Evolutionary conservation across 2,113 vertebrate genomes (phyloP), one percentile per base, ranked within the genome.

Genomic region (Psittacara wagleri): DNA sequence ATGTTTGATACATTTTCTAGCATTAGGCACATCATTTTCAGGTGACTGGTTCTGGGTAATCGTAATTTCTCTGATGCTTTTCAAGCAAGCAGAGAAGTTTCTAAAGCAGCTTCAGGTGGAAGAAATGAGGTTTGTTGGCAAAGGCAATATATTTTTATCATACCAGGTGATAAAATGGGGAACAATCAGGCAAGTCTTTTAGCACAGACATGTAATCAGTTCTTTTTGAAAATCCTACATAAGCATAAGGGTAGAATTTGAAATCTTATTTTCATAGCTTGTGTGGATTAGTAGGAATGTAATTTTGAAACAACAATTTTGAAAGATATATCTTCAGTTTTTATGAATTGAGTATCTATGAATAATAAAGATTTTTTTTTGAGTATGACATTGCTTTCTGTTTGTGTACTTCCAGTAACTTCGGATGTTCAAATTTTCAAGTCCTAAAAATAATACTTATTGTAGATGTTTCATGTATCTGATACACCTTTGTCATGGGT

Each of bases 71-170:
- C 24, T 83, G 22, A 27, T 84, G 70, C 85, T 91, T 93, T 80
- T 86, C 70, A 85, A 35, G 67, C 49, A 88, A 87, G 54, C 3
- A 51, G n/a, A 80, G 37, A 88, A 88, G 37, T 49, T 94, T 76
- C 84, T 93, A 89, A 93, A 85, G 63, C 28, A 69, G 54, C 76
- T 93, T 83, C 79, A 83, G 54, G 88, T 52, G 37, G 68, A 66
- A 79, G 27, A 90, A 95, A 83, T 85, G 10, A 90, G 57, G 54
- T 88, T 95, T 97, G 24, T 86, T 90, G 85, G 83, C 52, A 76
- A 52, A 92, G n/a, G 52, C 72, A 94, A 25, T 86, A 93, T 62
- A 63, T 94, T 93, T 93, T 80, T 83, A 62, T 85, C 92, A 93
- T 54, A 83, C 52, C 41, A 92, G 54, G n/a, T 80, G 63, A 90